A percentile compares a stretch with the other conserved stretches of the same genome.
Evolutionary conservation across 37 sponge, comb jelly and placozoan species (phyloP).

Genomic region (Oscarella lobularis): DNA sequence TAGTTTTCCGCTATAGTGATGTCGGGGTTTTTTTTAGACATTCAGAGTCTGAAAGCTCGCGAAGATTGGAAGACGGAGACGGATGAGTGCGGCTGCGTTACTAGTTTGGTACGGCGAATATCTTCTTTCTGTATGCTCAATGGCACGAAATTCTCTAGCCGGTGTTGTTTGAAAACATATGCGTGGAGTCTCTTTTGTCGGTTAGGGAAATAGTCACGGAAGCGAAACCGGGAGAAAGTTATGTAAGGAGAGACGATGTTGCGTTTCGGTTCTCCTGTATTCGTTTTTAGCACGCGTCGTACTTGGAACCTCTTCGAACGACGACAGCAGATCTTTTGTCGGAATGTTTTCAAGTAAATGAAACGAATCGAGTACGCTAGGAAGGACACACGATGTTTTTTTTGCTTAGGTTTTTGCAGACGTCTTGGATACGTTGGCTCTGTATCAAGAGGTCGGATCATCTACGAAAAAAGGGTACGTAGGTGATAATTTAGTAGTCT

Average conservation of each 20-base stretch:
- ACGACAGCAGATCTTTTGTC: not conserved
- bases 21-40: slow-evolving; percentile 45
- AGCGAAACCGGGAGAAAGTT: slow-evolving; percentile 20
- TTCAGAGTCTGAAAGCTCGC: slow-evolving; percentile 43
- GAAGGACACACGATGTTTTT: not conserved
- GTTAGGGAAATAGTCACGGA: slow-evolving; percentile 73
- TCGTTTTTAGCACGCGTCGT: not conserved
- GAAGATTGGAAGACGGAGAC: slow-evolving; percentile 79
- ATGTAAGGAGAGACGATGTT: slow-evolving; percentile 16
- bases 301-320: not conserved
- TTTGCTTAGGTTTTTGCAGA: not conserved
- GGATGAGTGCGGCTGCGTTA: slow-evolving; percentile 68
- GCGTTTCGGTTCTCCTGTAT: no score
- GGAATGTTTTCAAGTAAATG: not conserved
- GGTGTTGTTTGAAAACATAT: slow-evolving; percentile 72
- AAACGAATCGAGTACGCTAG: not conserved
- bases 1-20: no score
- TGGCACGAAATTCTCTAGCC: slow-evolving; percentile 20
- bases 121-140: not conserved
- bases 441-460: not conserved
- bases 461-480: not conserved
- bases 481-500: no score
- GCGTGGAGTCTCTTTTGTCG: slow-evolving; percentile 61
- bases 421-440: not conserved
- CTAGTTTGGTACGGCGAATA: slow-evolving; percentile 37